Evolutionary conservation across 2,888 invertebrate genomes (phyloP).

Genomic region (Taphrorychus bicolor): DNA sequence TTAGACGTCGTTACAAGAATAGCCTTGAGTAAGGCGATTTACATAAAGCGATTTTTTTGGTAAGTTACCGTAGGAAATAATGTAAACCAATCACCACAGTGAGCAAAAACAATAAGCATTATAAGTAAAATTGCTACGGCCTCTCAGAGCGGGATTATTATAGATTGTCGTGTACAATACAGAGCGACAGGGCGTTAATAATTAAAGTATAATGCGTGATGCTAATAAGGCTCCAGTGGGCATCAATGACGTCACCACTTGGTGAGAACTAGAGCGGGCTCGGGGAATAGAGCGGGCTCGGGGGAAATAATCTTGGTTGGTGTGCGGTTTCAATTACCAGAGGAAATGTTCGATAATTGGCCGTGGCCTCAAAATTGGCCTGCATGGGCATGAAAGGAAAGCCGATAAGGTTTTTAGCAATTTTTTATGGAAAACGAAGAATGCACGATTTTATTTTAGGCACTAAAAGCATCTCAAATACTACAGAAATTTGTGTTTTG

Average conservation of each 20-base stretch:
- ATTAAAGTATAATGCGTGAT: conserved; percentile 18
- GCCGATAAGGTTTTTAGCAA: too few relatives aligned
- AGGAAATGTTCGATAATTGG: conserved; percentile 10
- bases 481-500: too few relatives aligned
- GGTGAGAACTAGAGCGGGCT: conserved; percentile 22
- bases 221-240: conserved; percentile 15
- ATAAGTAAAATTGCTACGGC: background rate
- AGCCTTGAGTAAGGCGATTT: background rate
- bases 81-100: background rate
- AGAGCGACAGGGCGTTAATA: conserved; percentile 21
- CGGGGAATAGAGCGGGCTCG: conserved; percentile 22
- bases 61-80: too few relatives aligned
- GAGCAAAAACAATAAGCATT: background rate
- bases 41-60: too few relatives aligned
- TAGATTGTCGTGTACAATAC: conserved; percentile 8
- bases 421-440: too few relatives aligned
- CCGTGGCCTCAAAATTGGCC: background rate
- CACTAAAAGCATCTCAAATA: too few relatives aligned
- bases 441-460: too few relatives aligned
- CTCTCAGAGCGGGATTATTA: background rate
- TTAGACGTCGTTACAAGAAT: background rate
- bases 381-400: too few relatives aligned
- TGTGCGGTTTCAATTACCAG: conserved; percentile 19
- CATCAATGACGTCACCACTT: conserved; percentile 18
- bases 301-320: conserved; percentile 23